Base-by-base conservation (phyloP, 1,140 invertebrate species). In the Streblospio benedicti region DNA sequence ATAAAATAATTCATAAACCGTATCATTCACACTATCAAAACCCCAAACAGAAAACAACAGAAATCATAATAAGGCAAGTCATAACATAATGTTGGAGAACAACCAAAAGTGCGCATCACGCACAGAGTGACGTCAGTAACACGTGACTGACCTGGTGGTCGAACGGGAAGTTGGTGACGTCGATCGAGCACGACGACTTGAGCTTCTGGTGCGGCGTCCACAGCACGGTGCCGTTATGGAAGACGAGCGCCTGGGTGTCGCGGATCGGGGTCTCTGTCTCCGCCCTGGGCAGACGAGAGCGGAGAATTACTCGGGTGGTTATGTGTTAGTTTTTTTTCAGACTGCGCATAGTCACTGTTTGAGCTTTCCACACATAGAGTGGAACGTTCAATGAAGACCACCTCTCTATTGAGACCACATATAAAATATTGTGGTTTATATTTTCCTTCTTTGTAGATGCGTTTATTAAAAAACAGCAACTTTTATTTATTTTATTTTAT, bases 121-220 rank as follows among this genome's bases (percentile, higher is more conserved):
- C n/a, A n/a, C n/a, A n/a, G n/a, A n/a, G n/a, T n/a, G n/a, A n/a
- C n/a, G n/a, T n/a, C n/a, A n/a, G n/a, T n/a, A n/a, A n/a, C 38
- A 16, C 5, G 18, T 18, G 25, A 43, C 38, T 3, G 25, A 52
- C 66, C 58, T 79, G 76, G 2, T 67, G 60, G 60, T 78, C 76
- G 64, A 77, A 78, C 1, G 76, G 76, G 64, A 78, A 78, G 47
- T 72, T 69, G 35, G 68, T 70, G 49, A 73, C 75, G 74, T 97
- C 92, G 58, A 77, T 77, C 43, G 65, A 69, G 63, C 96, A 99
- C 5, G 93, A 97, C 12, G 92, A 96, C 77, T 98, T 97, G 76
- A 97, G 98, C 72, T 99, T 97, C 4, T 95, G 94, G 49, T 93
- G 93, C 33, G 94, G 94, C 72, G 95, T 93, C 94, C 94, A 98